Evolutionary conservation across 2,113 vertebrate genomes (phyloP).

Genomic region (Lycaon pictus): DNA sequence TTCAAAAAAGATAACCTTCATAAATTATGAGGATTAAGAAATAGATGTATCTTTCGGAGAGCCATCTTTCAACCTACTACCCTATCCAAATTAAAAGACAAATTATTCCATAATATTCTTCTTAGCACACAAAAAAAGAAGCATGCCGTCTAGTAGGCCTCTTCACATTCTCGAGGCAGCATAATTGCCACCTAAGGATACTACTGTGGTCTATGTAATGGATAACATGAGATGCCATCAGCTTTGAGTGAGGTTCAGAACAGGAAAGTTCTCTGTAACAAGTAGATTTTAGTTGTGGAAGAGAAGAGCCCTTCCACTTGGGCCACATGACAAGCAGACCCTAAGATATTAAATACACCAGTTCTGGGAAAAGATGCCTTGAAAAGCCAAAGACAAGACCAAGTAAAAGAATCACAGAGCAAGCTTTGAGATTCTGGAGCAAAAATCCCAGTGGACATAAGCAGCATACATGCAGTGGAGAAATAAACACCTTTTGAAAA

Average conservation of each 20-base stretch:
- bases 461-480: rapidly evolving
- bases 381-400: not conserved
- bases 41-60: not conserved
- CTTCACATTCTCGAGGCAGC: not conserved
- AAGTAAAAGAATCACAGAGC: not conserved
- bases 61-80: not conserved
- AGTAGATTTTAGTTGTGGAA: too few relatives aligned
- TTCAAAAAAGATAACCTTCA: not conserved
- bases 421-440: not conserved
- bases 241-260: not conserved
- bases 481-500: not conserved
- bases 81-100: not conserved
- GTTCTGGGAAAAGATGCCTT: not conserved
- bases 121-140: not conserved
- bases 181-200: not conserved
- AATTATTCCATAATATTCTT: not conserved
- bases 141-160: not conserved
- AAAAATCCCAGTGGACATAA: not conserved
- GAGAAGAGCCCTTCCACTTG: too few relatives aligned
- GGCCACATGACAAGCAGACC: not conserved
- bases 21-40: not conserved
- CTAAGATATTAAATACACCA: not conserved
- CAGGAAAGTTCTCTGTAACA: not conserved
- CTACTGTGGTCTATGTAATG: too few relatives aligned
- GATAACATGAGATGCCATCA: not conserved